These are phyloP conservation scores for Thamnaconus septentrionalis DNA, from an alignment of 2,113 vertebrate species.

Conservation along the genomic window DNA sequence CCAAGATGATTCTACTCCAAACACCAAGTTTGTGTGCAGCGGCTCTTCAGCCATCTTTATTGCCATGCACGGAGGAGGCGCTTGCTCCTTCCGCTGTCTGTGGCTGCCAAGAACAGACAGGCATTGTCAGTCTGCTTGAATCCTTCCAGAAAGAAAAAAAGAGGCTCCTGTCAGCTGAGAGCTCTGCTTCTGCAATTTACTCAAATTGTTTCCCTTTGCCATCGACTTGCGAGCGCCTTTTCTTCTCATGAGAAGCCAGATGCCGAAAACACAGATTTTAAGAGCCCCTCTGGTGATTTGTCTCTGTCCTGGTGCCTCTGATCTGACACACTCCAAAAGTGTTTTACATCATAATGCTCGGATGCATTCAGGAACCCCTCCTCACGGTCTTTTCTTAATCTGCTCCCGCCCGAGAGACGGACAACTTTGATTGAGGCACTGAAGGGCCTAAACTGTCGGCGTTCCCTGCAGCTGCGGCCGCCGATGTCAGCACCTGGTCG, in stretches of 20 bases:
- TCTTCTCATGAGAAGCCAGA: no score
- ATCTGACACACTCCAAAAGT: background rate
- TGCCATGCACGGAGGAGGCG: slow-evolving; percentile 32
- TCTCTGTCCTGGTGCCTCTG: slow-evolving; percentile 11
- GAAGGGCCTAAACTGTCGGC: no score
- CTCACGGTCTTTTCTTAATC: slow-evolving; percentile 4
- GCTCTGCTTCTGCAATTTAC: slow-evolving; percentile 35
- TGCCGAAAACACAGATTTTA: background rate
- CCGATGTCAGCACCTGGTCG: no score
- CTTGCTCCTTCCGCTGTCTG: background rate
- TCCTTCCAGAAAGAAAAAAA: slow-evolving; percentile 15
- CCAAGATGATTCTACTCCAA: slow-evolving; percentile 40
- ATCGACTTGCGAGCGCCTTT: background rate
- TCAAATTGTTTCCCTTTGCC: slow-evolving; percentile 39
- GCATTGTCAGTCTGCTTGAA: slow-evolving; percentile 46
- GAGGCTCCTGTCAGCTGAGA: slow-evolving; percentile 15
- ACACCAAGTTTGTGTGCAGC: slow-evolving; percentile 31
- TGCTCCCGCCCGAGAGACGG: background rate
- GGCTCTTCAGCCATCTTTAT: slow-evolving; percentile 45
- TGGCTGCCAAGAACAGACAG: slow-evolving; percentile 56
- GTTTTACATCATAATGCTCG: background rate
- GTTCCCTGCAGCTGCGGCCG: no score
- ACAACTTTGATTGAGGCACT: no score
- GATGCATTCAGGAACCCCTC: no score
- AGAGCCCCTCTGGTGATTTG: background rate